These are phyloP conservation scores for Troides helena DNA, from an alignment of 2,888 invertebrate species.

Conservation along the genomic window DNA sequence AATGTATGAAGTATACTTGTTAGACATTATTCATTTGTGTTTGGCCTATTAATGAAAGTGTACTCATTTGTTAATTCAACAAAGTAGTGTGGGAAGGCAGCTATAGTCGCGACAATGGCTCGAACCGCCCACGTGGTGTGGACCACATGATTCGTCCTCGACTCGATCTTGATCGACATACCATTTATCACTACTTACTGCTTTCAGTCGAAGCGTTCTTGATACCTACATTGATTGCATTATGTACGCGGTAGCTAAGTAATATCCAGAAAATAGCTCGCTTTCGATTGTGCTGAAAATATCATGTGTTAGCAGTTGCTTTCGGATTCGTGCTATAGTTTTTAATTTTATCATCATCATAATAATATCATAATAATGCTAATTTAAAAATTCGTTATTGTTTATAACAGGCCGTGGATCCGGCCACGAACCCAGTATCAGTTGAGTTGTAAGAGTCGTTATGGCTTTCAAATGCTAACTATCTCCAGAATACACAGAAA, in stretches of 20 bases:
- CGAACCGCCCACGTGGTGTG: constrained; percentile 40
- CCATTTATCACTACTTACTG: constrained; percentile 45
- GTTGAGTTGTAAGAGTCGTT: too few relatives aligned
- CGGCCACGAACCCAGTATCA: too few relatives aligned
- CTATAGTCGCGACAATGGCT: constrained; percentile 40
- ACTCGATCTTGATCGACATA: constrained; percentile 50
- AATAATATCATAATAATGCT: too few relatives aligned
- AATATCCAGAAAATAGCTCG: constrained; percentile 25
- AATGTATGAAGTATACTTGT: not conserved
- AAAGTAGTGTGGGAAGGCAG: constrained; percentile 43
- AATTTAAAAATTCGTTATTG: too few relatives aligned
- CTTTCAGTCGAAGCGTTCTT: constrained; percentile 44
- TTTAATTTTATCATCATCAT: too few relatives aligned
- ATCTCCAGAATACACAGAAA: too few relatives aligned
- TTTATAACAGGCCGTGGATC: too few relatives aligned
- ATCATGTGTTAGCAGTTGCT: constrained; percentile 5
- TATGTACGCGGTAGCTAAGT: constrained; percentile 36
- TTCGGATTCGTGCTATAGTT: not conserved
- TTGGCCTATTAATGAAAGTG: constrained; percentile 31
- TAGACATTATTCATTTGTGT: constrained; percentile 5
- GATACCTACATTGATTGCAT: constrained; percentile 63
- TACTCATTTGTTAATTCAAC: constrained; percentile 39
- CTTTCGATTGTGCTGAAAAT: constrained; percentile 21
- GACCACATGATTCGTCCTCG: constrained; percentile 37
- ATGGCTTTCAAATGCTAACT: too few relatives aligned